phyloP scores from a whole-genome alignment of 2,113 vertebrate genomes.

The Cheilinus undulatus region DNA sequence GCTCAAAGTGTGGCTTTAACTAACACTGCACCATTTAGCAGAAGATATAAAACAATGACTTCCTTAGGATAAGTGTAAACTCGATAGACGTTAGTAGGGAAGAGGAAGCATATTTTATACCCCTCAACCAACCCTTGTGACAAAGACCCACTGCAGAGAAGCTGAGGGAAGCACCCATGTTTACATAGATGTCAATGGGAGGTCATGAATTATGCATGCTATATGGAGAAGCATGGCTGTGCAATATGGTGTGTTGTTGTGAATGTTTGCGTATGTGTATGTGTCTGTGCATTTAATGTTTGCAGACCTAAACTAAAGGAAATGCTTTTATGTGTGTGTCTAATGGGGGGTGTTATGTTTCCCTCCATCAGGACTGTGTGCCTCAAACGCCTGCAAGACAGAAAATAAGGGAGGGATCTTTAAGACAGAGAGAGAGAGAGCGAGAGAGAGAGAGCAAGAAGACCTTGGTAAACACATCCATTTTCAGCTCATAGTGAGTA shows the following conservation, averaged over 20 bases:
- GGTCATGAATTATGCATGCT: constrained; percentile 71
- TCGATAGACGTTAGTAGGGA: constrained; percentile 6
- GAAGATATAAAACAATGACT: constrained; percentile 2
- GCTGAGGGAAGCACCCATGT: constrained; percentile 54
- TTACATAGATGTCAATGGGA: constrained; percentile 69
- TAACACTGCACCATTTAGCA: neutral
- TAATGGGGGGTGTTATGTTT: constrained; percentile 51
- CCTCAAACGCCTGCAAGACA: constrained; percentile 35
- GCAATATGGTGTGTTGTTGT: neutral
- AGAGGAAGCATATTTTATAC: neutral
- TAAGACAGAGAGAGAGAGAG: constrained; percentile 1
- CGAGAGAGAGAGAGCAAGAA: constrained; percentile 24
- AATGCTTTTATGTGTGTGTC: constrained; percentile 30
- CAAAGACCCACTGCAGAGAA: constrained; percentile 38
- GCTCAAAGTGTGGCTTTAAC: neutral
- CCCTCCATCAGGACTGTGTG: constrained; percentile 34
- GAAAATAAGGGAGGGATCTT: constrained; percentile 26
- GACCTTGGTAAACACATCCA: constrained; percentile 69
- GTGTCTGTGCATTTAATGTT: constrained; percentile 42
- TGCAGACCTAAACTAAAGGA: constrained; percentile 51
- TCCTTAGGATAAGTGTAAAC: constrained; percentile 4
- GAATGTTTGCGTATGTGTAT: neutral
- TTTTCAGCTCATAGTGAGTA: constrained; percentile 63
- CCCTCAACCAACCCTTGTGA: constrained; percentile 7
- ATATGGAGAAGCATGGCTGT: constrained; percentile 35